Evolutionary conservation across 2,888 invertebrate species (phyloP), one percentile per base, ranked within the genome.

Genomic region (Melolontha melolontha): DNA sequence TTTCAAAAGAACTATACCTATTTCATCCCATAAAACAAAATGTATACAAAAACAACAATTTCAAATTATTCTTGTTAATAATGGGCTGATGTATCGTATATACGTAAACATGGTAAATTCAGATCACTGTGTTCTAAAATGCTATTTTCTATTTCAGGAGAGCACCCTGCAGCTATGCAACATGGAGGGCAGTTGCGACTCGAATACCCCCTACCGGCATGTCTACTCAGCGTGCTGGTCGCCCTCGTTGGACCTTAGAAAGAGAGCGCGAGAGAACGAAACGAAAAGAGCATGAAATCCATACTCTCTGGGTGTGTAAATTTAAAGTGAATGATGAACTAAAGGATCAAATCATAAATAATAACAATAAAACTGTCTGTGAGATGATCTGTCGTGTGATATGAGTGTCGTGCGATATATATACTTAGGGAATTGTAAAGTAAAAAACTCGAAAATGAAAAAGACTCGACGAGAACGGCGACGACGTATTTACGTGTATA

Each of bases 101-200:
- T n/a, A n/a, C n/a, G n/a, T n/a, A n/a, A n/a, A n/a, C n/a, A n/a
- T n/a, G 34, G 44, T 62, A 62, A 47, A 62, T 62, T 62, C 27
- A 27, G 42, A 47, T 29, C 47, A 6, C 27, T 47, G 44, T 12
- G 10, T 59, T 44, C 59, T 62, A 29, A 62, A 62, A 14, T 11
- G 34, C 34, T 47, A 12, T 62, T 62, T 62, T 47, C 59, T 62
- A 62, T 62, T 84, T 72, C 87, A 93, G 93, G 92, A 73, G 94
- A 94, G 82, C 91, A 93, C 83, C 93, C 93, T 75, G 94, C 93
- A 59, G 94, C 93, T 50, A 94, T 94, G 91, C 93, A 94, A 82
- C 92, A 92, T 75, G 93, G 92, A 64, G 90, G 90, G 0, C 90
- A 90, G 79, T 85, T 90, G 41, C 86, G 89, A 39, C 87, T 91